These are phyloP conservation scores for Lutjanus campechanus DNA, from an alignment of 2,797 vertebrate species.

Conservation along the genomic window DNA sequence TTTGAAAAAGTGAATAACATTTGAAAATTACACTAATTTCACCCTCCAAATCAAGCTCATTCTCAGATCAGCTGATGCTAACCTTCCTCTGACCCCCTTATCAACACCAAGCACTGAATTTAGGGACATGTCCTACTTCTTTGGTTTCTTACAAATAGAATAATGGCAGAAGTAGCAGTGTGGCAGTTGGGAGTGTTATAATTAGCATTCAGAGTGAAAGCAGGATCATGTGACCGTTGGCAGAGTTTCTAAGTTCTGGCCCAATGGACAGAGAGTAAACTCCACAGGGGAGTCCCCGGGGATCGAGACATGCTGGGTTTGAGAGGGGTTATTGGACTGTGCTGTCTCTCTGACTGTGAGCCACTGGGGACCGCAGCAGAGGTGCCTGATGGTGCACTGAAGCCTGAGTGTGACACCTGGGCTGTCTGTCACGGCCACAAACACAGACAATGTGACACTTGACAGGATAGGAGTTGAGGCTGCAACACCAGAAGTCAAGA, in stretches of 20 bases:
- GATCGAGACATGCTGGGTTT: conserved; percentile 74
- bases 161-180: conserved; percentile 37
- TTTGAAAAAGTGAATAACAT: too few species aligned
- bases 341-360: conserved; percentile 81
- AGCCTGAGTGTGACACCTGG: conserved; percentile 86
- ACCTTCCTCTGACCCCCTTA: conserved; percentile 6
- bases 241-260: conserved; percentile 80
- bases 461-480: conserved; percentile 82
- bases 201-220: conserved; percentile 76
- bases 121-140: conserved; percentile 2
- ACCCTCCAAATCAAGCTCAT: neutral
- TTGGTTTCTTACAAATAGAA: conserved; percentile 22
- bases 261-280: conserved; percentile 79
- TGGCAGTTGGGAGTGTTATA: conserved; percentile 55
- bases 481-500: conserved; percentile 80
- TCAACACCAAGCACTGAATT: conserved; percentile 15
- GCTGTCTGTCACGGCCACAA: conserved; percentile 84
- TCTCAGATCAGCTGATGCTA: neutral
- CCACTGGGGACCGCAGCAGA: conserved; percentile 81
- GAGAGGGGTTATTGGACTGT: conserved; percentile 81
- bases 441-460: conserved; percentile 83
- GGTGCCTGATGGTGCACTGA: conserved; percentile 85
- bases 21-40: too few species aligned
- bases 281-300: conserved; percentile 76
- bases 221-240: conserved; percentile 69